Base-by-base conservation (phyloP, 2,797 vertebrate genomes). In the Chaetodon trifasciatus region DNA sequence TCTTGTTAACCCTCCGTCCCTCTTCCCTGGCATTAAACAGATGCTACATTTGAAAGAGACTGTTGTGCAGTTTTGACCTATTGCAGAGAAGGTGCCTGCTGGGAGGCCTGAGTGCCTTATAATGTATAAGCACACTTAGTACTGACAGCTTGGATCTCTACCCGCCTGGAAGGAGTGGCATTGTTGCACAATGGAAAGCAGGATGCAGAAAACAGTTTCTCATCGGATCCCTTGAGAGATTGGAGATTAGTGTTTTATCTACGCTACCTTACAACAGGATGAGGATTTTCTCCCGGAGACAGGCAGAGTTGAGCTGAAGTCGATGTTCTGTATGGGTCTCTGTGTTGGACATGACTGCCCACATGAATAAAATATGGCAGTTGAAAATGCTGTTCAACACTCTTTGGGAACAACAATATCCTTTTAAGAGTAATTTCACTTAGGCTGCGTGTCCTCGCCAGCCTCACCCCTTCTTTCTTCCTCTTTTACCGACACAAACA, bases 381-480 rank as follows among this genome's bases (percentile, higher is more conserved):
- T 42, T 83, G 78, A 85, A 91, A 78, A 84, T 67, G 70, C 75
- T 89, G 87, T 90, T 88, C 71, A 82, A 89, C 85, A 90, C 67
- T 84, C 60, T 74, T 81, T 67, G 80, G 76, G 75, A 90, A 91
- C 91, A 93, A 93, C 89, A 86, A 86, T 92, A 91, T 90, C 86
- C 93, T 91, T 92, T 91, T 91, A 90, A 91, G 88, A 91, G 89
- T 91, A 83, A 91, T 92, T 93, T 86, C 74, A 92, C 79, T 88
- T 84, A 80, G 74, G 80, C 70, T 66, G 78, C 66, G 75, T 78
- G 74, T 78, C 49, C 66, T 88, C 70, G 2, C 47, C 71, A 76
- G 65, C 81, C 68, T 77, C 75, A 39, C 65, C 78, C 62, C 24
- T 42, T 74, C 68, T 80, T 72, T 82, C 61, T 49, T 52, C 71